Conservation (phyloP, 2,888 invertebrate genomes). For the Homarus gammarus region DNA sequence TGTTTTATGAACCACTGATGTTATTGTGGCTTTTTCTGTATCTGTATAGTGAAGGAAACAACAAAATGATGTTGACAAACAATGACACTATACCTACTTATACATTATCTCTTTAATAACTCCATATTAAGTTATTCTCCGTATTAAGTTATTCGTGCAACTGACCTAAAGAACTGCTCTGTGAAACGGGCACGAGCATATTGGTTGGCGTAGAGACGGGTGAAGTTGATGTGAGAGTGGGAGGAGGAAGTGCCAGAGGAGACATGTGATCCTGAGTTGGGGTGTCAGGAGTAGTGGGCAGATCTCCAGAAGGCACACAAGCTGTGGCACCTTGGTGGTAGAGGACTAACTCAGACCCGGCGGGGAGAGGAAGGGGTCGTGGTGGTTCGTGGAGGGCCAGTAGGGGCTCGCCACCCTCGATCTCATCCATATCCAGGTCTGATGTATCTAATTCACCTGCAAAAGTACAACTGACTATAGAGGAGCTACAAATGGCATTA, state of each 20-base stretch:
- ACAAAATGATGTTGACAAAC: too few relatives aligned
- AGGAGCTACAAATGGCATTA: too few relatives aligned
- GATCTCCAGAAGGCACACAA: slow-evolving; percentile 48
- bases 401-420: slow-evolving; percentile 60
- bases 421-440: slow-evolving; percentile 71
- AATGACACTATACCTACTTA: too few relatives aligned
- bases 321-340: slow-evolving; percentile 59
- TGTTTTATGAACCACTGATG: too few relatives aligned
- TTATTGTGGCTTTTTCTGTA: too few relatives aligned
- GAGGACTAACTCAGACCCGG: slow-evolving; percentile 67
- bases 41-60: too few relatives aligned
- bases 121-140: too few relatives aligned
- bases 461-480: neutral
- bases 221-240: slow-evolving; percentile 47
- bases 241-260: slow-evolving; percentile 63
- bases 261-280: slow-evolving; percentile 56
- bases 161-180: slow-evolving; percentile 20
- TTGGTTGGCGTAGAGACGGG: slow-evolving; percentile 41
- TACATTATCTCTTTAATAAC: too few relatives aligned
- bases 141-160: neutral
- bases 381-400: slow-evolving; percentile 49
- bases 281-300: slow-evolving; percentile 44
- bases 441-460: slow-evolving; percentile 59
- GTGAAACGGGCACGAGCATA: slow-evolving; percentile 49
- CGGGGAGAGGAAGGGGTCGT: slow-evolving; percentile 47